Evolutionary conservation across 2,113 vertebrate genomes (phyloP).

Genomic region (Motacilla alba): DNA sequence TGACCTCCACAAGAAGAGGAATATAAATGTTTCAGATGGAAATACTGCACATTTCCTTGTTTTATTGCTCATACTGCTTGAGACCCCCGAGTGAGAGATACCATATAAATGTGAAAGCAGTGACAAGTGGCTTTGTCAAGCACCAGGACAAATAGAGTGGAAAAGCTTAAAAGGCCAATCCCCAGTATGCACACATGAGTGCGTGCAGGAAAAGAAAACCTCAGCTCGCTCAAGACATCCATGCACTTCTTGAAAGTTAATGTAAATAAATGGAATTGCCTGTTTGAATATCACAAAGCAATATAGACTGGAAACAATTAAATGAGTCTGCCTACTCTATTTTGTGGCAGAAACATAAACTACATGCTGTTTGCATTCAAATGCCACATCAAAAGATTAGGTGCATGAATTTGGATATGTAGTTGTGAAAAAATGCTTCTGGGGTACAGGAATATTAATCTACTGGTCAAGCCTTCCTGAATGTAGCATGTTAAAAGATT

Average conservation of each 20-base stretch:
- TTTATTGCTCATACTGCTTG: not conserved
- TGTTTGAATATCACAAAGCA: not conserved
- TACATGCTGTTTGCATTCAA: not conserved
- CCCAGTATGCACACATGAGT: rapidly evolving
- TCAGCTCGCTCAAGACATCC: not conserved
- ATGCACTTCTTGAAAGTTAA: not conserved
- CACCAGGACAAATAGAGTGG: not conserved
- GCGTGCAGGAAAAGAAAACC: not conserved
- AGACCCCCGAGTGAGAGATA: not conserved
- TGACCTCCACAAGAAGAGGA: not conserved
- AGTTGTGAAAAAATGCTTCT: not conserved
- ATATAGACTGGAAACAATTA: not conserved
- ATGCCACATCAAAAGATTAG: not conserved
- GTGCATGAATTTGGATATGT: not conserved
- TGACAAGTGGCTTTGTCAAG: not conserved
- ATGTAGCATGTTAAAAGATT: not conserved
- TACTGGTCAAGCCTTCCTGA: not conserved
- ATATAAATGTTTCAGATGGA: not conserved
- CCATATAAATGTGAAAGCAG: not conserved
- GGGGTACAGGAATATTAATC: not conserved
- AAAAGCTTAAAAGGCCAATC: not conserved
- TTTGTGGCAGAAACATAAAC: not conserved
- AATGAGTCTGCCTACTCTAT: not conserved
- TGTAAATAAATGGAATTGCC: not conserved
- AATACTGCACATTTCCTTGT: not conserved